Conservation (phyloP, 2,113 vertebrate genomes). For the Cavia aperea region DNA sequence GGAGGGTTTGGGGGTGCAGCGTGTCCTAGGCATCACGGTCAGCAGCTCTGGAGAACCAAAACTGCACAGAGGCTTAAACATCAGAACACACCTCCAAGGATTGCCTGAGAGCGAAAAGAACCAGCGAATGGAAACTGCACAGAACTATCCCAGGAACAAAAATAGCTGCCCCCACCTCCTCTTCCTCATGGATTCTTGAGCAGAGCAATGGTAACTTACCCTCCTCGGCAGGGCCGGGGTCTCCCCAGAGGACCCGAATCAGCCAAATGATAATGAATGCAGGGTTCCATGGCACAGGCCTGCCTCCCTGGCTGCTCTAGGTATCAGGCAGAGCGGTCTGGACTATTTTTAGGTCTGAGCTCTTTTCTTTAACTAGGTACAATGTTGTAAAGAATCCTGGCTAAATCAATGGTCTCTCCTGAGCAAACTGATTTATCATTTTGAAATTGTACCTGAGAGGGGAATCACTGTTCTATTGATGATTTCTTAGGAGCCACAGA, state of each 20-base stretch:
- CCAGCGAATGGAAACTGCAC: neutral
- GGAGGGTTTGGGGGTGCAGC: neutral
- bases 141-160: neutral
- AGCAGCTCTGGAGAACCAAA: neutral
- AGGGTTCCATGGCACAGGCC: neutral
- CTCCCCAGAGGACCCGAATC: neutral
- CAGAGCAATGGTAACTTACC: neutral
- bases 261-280: neutral
- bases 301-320: neutral
- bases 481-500: neutral
- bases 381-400: neutral
- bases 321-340: neutral
- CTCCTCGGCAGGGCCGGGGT: fast-evolving
- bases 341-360: slow-evolving; percentile 31
- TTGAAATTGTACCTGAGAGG: neutral
- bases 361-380: slow-evolving; percentile 37
- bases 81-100: neutral
- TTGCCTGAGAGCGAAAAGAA: neutral
- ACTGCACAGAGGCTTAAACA: neutral
- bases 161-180: neutral
- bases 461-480: neutral
- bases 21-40: neutral
- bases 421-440: slow-evolving; percentile 13
- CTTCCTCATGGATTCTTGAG: neutral
- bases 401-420: neutral